A percentile compares a stretch with the other conserved stretches of the same genome.
Evolutionary conservation across 2,888 invertebrate species (phyloP).

Genomic region (Didymodactylos carnosus): DNA sequence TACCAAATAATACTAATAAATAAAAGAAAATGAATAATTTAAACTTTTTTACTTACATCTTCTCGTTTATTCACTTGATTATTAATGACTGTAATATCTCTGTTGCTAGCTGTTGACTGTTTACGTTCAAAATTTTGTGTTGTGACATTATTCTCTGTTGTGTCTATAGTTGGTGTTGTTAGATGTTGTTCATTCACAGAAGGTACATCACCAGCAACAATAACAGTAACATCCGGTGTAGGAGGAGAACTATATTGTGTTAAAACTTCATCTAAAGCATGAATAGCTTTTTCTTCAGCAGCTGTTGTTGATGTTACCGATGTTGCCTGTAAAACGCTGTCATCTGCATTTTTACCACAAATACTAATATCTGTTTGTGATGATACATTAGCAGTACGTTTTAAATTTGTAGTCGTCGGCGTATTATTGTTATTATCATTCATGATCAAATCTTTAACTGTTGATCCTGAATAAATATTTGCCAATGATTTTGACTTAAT

Average conservation of each 20-base stretch:
- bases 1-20: too few relatives aligned
- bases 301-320: rapidly evolving
- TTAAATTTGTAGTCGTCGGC: not conserved
- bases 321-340: not conserved
- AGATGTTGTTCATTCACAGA: too few relatives aligned
- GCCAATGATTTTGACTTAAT: not conserved
- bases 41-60: too few relatives aligned
- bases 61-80: too few relatives aligned
- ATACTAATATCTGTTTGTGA: not conserved
- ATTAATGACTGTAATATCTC: too few relatives aligned
- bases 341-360: not conserved
- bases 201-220: too few relatives aligned
- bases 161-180: too few relatives aligned
- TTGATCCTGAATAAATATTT: not conserved
- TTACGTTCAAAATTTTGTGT: too few relatives aligned
- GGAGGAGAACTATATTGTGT: not conserved
- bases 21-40: too few relatives aligned
- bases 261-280: not conserved
- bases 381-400: not conserved
- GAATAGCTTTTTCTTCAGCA: not conserved
- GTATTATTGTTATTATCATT: not conserved
- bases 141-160: too few relatives aligned
- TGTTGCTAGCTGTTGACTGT: too few relatives aligned
- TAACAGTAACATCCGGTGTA: not conserved
- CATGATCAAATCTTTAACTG: not conserved